Conservation (phyloP, 2,797 vertebrate genomes). For the Iguana delicatissima region DNA sequence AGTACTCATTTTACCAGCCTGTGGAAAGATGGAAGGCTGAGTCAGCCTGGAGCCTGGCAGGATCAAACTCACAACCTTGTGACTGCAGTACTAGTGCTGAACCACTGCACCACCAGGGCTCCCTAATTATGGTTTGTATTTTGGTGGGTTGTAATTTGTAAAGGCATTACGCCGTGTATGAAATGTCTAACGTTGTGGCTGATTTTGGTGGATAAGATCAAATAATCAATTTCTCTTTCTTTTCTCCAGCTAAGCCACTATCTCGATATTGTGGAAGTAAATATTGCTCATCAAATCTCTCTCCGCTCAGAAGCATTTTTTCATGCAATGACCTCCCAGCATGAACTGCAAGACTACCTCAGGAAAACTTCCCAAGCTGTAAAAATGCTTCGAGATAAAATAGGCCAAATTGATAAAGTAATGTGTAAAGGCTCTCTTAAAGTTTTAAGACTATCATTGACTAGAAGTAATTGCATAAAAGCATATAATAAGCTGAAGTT, state of each 20-base stretch:
- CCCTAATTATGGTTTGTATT: background rate
- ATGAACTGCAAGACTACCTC: slow-evolving; percentile 97
- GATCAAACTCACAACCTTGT: too few relatives aligned
- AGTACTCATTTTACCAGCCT: too few relatives aligned
- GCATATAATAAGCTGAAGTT: slow-evolving; percentile 95
- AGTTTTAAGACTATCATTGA: slow-evolving; percentile 88
- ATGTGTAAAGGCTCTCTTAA: slow-evolving; percentile 93
- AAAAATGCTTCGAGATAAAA: slow-evolving; percentile 90
- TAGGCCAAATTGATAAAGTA: slow-evolving; percentile 89
- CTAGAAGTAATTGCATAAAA: slow-evolving; percentile 92
- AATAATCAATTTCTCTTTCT: background rate
- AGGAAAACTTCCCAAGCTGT: slow-evolving; percentile 92
- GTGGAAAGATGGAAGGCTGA: too few relatives aligned
- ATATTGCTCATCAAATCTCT: slow-evolving; percentile 98
- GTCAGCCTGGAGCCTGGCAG: too few relatives aligned
- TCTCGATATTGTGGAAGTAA: slow-evolving; percentile 98
- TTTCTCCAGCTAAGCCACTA: slow-evolving; percentile 93
- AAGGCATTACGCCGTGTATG: background rate
- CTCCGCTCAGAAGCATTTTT: slow-evolving; percentile 98
- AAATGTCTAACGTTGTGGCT: slow-evolving; percentile 1
- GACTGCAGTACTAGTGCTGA: too few relatives aligned
- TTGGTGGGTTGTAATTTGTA: background rate
- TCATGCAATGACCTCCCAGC: slow-evolving; percentile 98
- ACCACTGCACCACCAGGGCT: too few relatives aligned
- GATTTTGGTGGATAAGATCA: slow-evolving; percentile 5